phyloP scores from a whole-genome alignment of 2,888 invertebrate genomes.

The Parelbella ahira region DNA sequence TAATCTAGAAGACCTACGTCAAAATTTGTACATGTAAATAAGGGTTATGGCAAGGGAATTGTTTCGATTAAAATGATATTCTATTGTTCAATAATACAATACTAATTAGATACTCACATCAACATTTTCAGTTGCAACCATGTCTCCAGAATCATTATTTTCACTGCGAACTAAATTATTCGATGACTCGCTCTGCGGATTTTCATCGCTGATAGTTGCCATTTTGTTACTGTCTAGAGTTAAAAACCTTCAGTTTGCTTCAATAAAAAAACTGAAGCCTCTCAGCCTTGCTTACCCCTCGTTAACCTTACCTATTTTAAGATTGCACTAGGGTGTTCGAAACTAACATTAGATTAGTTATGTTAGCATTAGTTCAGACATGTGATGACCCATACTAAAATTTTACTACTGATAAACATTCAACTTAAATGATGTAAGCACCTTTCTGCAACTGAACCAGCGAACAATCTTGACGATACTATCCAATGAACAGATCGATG shows the following conservation, averaged over 20 bases:
- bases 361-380: no score
- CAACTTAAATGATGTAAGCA: no score
- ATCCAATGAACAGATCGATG: conserved; percentile 3
- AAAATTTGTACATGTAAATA: no score
- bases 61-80: no score
- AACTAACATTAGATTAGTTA: conserved; percentile 9
- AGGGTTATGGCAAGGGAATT: no score
- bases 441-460: no score
- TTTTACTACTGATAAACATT: background rate
- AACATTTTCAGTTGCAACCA: conserved; percentile 43
- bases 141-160: conserved; percentile 37
- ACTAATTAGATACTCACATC: conserved; percentile 48
- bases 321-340: background rate
- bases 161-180: conserved; percentile 40
- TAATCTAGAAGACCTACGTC: no score
- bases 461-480: no score
- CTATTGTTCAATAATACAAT: no score
- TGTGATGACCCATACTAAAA: conserved; percentile 3
- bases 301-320: conserved; percentile 1
- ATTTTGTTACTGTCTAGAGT: conserved; percentile 27
- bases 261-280: background rate
- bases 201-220: conserved; percentile 40
- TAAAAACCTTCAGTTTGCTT: no score
- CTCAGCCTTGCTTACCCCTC: no score
- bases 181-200: background rate